phyloP scores from a whole-genome alignment of 2,797 vertebrate genomes.

The Enteromius radiatus region DNA sequence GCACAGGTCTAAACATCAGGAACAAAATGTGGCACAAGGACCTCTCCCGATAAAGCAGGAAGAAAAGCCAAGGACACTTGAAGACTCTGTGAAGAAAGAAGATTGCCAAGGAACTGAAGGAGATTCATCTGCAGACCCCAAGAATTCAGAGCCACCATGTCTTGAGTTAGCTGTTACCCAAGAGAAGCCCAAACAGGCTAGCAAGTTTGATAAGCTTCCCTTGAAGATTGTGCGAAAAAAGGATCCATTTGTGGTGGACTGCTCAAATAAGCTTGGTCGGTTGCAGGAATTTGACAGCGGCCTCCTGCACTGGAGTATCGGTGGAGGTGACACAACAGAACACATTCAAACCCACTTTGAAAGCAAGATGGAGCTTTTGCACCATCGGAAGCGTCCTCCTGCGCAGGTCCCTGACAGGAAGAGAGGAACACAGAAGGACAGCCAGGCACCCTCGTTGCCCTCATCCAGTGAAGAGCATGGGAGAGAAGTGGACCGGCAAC shows the following conservation, averaged over 20 bases:
- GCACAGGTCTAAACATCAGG: conserved; percentile 59
- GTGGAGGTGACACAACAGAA: conserved; percentile 96
- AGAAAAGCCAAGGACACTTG: conserved; percentile 65
- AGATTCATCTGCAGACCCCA: conserved; percentile 77
- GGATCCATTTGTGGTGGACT: conserved; percentile 89
- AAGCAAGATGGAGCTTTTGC: conserved; percentile 84
- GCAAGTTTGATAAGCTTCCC: conserved; percentile 98
- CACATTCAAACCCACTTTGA: conserved; percentile 99
- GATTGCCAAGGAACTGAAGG: conserved; percentile 73
- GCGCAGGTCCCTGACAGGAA: conserved; percentile 65
- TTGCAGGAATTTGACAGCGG: conserved; percentile 96
- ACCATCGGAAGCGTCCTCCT: conserved; percentile 78
- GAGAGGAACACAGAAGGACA: conserved; percentile 65
- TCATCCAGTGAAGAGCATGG: conserved; percentile 72
- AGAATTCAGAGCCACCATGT: conserved; percentile 49
- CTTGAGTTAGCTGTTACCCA: conserved; percentile 74
- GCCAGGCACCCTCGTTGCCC: conserved; percentile 62
- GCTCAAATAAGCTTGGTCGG: conserved; percentile 86
- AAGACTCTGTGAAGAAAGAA: conserved; percentile 64
- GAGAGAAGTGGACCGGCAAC: conserved; percentile 68
- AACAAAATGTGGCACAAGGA: conserved; percentile 71
- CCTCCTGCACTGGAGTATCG: conserved; percentile 95
- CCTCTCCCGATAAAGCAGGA: conserved; percentile 76
- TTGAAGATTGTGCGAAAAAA: conserved; percentile 93
- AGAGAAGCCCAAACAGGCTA: conserved; percentile 87